Percentiles rank a stretch among this genome's conserved stretches.
Conservation (phyloP, 2,113 vertebrate genomes). For the Protobothrops flavoviridis region DNA sequence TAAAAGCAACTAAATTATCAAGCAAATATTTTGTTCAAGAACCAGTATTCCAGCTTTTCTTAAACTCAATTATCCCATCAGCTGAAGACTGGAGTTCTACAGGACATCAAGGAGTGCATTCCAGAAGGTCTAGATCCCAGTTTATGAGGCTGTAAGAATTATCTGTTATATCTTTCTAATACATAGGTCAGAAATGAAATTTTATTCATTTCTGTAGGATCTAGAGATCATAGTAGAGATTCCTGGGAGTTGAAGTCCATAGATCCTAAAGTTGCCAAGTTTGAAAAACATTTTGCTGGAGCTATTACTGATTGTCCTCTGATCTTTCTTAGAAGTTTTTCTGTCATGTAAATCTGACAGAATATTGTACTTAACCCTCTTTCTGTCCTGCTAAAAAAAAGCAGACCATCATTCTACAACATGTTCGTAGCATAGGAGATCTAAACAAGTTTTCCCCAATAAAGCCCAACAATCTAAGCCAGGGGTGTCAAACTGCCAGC, state of each 20-base stretch:
- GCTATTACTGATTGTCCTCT: background rate
- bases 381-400: background rate
- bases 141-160: no score
- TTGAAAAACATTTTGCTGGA: background rate
- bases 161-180: no score
- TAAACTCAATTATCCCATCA: background rate
- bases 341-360: background rate
- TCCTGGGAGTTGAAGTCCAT: background rate
- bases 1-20: background rate
- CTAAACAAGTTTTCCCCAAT: background rate
- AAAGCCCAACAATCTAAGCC: background rate
- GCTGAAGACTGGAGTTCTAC: background rate
- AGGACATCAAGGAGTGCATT: background rate
- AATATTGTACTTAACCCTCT: background rate
- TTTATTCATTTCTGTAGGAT: background rate
- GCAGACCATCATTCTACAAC: background rate
- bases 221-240: background rate
- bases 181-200: background rate
- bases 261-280: background rate
- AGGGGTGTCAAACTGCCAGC: background rate
- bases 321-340: background rate
- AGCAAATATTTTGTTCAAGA: background rate
- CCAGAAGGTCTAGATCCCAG: background rate
- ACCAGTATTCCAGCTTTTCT: background rate
- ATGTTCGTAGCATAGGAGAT: background rate